These are phyloP conservation scores for Osmerus mordax DNA, from an alignment of 2,113 vertebrate genomes.

Conservation along the genomic window DNA sequence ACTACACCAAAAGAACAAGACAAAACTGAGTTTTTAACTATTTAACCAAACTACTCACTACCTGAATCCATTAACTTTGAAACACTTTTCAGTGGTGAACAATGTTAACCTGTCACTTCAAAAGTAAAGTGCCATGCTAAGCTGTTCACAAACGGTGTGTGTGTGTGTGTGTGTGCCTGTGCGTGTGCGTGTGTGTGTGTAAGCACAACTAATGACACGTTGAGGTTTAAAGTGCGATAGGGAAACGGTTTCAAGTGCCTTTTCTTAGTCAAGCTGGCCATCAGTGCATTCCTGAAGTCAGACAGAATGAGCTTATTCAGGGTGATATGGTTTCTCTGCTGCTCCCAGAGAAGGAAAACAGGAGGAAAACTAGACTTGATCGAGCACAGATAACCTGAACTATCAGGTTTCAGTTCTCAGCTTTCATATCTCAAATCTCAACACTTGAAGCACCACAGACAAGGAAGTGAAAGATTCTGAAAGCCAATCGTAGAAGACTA, in stretches of 20 bases:
- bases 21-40: too few species aligned
- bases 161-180: neutral
- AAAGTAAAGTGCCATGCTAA: too few species aligned
- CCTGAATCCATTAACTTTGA: neutral
- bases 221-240: neutral
- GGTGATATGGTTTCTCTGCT: neutral
- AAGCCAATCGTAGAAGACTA: too few species aligned
- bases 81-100: neutral
- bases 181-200: neutral
- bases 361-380: neutral
- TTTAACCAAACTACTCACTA: neutral
- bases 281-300: constrained; percentile 18
- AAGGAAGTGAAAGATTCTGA: too few species aligned
- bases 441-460: too few species aligned
- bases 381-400: neutral
- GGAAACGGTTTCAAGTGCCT: neutral
- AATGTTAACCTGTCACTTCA: too few species aligned
- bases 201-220: neutral
- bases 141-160: too few species aligned
- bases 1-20: too few species aligned
- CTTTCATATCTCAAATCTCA: neutral
- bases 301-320: constrained; percentile 8
- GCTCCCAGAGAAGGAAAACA: neutral
- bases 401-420: neutral
- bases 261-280: neutral